Base-by-base conservation (phyloP, 2,888 invertebrate species). In the Oligia fasciuncula region DNA sequence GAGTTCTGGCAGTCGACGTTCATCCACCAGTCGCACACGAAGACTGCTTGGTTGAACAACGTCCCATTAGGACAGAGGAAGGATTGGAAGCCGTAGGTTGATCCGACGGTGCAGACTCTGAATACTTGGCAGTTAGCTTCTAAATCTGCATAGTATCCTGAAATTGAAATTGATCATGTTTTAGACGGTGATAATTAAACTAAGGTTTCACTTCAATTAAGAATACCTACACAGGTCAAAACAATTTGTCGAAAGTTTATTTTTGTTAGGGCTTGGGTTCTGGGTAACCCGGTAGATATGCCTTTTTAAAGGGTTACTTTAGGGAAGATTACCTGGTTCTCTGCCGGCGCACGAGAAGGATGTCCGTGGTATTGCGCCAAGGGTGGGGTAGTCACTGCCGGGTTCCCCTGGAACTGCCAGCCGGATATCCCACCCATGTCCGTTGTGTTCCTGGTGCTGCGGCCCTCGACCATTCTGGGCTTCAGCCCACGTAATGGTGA, bases 11-110 rank as follows among this genome's bases (percentile, higher is more conserved):
- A 98, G 85, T 97, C 96, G 0, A 98, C 98, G 87, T 97, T 97
- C 95, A 97, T 97, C 98, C 98, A 98, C 98, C 98, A 98, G 89
- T 97, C 97, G 87, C 98, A 98, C 4, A 97, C 97, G 79, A 97
- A 96, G 4, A 97, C 96, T 72, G 97, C 97, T 93, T 98, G 98
- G 88, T 97, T 97, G 92, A 98, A 98, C 43, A 97, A 94, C 17
- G 98, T 98, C 79, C 98, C 98, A 88, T 98, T 97, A 9, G 98
- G 98, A 85, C 98, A 98, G 8, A 98, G 95, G 91, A 98, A 98
- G 3, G 97, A 97, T 79, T 97, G 97, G 79, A 97, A 97, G 19
- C 97, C 97, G 84, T 94, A 95, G 1, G 96, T 96, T 2, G 97
- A 94, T 68, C 97, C 97, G n/a, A 97, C 93, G 67, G 97, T 97